A percentile compares a stretch with the other conserved stretches of the same genome.
Evolutionary conservation across 23 tunicate genomes (phyloP).

Genomic region (Phallusia fumigata): DNA sequence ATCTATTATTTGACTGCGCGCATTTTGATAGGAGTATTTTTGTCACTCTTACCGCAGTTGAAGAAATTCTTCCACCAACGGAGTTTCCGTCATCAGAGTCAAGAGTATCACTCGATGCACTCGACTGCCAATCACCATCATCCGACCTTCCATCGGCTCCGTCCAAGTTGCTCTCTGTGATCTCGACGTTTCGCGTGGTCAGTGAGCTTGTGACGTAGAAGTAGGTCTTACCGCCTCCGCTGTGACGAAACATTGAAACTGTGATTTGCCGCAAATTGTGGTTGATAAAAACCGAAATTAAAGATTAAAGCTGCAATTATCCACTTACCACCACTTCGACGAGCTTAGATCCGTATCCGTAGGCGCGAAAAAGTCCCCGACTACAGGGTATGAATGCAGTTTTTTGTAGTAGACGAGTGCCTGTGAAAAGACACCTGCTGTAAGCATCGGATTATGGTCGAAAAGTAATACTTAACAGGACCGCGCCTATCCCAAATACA

Average conservation of each 20-base stretch:
- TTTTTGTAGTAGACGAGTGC: constrained; percentile 9
- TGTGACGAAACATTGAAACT: not conserved
- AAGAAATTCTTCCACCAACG: not conserved
- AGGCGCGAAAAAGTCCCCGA: constrained; percentile 14
- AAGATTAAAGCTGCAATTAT: not conserved
- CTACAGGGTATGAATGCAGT: constrained; percentile 11
- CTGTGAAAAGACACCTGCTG: not conserved
- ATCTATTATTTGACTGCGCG: too few species aligned
- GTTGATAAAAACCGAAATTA: not conserved
- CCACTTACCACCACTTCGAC: not conserved
- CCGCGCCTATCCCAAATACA: not conserved
- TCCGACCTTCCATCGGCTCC: not conserved
- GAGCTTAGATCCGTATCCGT: constrained; percentile 14
- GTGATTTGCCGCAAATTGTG: too few species aligned
- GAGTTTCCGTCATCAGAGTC: constrained; percentile 5
- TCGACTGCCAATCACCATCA: not conserved
- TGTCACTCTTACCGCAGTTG: not conserved
- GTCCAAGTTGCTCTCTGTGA: not conserved
- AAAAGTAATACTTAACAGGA: not conserved
- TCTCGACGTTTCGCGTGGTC: not conserved
- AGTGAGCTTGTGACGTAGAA: not conserved
- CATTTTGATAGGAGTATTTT: too few species aligned
- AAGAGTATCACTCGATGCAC: not conserved
- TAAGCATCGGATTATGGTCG: not conserved
- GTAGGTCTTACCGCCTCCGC: constrained; percentile 4